Evolutionary conservation across 2,113 vertebrate species (phyloP), one percentile per base, ranked within the genome.

Genomic region (Egretta garzetta): DNA sequence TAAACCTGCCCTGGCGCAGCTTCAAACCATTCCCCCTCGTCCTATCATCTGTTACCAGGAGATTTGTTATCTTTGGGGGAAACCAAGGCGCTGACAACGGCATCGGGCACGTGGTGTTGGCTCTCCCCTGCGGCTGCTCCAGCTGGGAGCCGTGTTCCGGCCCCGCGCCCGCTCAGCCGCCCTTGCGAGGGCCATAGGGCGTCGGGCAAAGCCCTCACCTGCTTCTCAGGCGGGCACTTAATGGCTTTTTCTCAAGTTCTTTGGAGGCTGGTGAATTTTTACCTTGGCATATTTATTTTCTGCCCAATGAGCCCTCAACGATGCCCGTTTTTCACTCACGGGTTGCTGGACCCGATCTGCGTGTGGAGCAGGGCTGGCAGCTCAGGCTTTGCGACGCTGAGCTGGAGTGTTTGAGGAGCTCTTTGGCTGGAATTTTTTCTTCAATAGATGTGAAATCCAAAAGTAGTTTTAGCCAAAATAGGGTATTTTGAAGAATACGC

Each of bases 41-140:
- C n/a, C n/a, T n/a, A n/a, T n/a, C n/a, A n/a, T n/a, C n/a, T n/a
- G n/a, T n/a, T n/a, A n/a, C n/a, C n/a, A n/a, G n/a, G n/a, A n/a
- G n/a, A n/a, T n/a, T n/a, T n/a, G 0, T 52, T 11, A 35, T 15
- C 32, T n/a, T 9, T 11, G 37, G 45, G 45, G 39, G 30, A 13
- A 22, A 30, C 18, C 6, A 9, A 30, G 5, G 16, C 21, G 1
- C 43, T 33, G n/a, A 16, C 8, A 52, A 21, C 2, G 17, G 45
- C 35, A 8, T 5, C 30, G 3, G n/a, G 17, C 12, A 1, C 9
- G 80, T 17, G 2, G n/a, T 6, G 19, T 27, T 27, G 9, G n/a
- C 33, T 10, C 9, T 32, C 27, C 79, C 58, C 19, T 8, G 41
- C 0, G 20, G 37, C 37, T 33, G 62, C 50, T 62, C 26, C 5